A percentile compares a stretch with the other conserved stretches of the same genome.
Conservation (phyloP, 2,113 vertebrate species). For the Strigops habroptila region DNA sequence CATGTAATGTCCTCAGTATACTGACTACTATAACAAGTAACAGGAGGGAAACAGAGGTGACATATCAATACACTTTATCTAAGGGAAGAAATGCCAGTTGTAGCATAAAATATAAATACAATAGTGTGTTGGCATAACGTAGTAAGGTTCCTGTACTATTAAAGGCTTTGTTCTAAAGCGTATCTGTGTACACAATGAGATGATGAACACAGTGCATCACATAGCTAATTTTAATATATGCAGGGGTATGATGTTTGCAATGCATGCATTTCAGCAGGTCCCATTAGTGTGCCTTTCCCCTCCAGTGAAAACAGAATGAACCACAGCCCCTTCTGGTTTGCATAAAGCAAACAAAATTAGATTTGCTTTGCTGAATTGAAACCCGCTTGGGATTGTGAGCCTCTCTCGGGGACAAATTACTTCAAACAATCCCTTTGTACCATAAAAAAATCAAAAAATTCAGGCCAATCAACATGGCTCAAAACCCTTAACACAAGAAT, state of each 20-base stretch:
- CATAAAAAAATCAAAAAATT: conserved; percentile 97
- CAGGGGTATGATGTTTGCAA: conserved; percentile 88
- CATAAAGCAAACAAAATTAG: conserved; percentile 99
- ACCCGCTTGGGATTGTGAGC: conserved; percentile 95
- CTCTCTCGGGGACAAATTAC: conserved; percentile 99
- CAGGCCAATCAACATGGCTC: conserved; percentile 96
- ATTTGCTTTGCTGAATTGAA: conserved; percentile 99
- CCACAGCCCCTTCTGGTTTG: conserved; percentile 96
- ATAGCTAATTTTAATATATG: conserved; percentile 90
- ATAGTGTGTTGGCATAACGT: conserved; percentile 77
- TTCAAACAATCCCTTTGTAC: conserved; percentile 99
- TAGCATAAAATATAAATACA: conserved; percentile 82
- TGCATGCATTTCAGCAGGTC: conserved; percentile 88
- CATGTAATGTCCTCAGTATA: conserved; percentile 57
- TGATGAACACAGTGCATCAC: conserved; percentile 83
- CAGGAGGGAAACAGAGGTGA: conserved; percentile 44
- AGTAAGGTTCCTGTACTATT: conserved; percentile 75
- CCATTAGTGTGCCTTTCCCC: conserved; percentile 93
- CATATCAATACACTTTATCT: conserved; percentile 67
- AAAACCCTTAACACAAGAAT: conserved; percentile 97
- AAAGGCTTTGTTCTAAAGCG: conserved; percentile 82
- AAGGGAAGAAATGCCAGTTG: conserved; percentile 74
- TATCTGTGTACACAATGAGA: conserved; percentile 84
- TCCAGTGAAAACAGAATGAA: conserved; percentile 97
- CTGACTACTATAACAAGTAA: conserved; percentile 64